A percentile compares a stretch with the other conserved stretches of the same genome.
Evolutionary conservation across 2,888 invertebrate species (phyloP).

Genomic region (Tetranychus truncatus): DNA sequence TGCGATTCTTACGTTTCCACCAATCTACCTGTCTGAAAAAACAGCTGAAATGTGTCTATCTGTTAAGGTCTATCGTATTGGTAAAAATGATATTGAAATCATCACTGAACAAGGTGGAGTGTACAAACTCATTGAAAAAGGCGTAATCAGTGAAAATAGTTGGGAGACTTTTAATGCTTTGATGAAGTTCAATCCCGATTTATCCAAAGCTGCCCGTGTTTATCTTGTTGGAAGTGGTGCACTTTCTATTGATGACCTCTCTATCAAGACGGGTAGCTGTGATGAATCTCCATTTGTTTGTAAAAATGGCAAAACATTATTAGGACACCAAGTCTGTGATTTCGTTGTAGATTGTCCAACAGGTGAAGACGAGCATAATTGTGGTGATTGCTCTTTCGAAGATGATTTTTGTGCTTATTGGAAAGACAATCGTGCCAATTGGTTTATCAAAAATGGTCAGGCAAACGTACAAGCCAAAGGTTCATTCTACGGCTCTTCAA

Average conservation of each 20-base stretch:
- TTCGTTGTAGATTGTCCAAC: neutral
- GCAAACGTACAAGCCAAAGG: neutral
- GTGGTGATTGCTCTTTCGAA: neutral
- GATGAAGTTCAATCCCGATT: neutral
- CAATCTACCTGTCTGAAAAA: neutral
- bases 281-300: neutral
- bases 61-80: neutral
- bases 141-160: neutral
- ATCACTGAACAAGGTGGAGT: neutral
- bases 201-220: neutral
- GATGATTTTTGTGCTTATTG: neutral
- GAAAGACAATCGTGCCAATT: neutral
- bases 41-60: neutral
- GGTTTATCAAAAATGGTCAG: neutral
- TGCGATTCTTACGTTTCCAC: neutral
- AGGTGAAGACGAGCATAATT: slow-evolving; percentile 4
- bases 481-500: neutral
- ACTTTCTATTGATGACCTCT: neutral
- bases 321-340: neutral
- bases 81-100: neutral
- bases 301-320: neutral
- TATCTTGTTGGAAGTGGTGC: neutral
- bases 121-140: neutral
- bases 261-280: neutral
- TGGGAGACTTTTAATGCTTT: neutral